These are phyloP conservation scores for Hipparchia sbordonii DNA, from an alignment of 2,888 invertebrate species.

Conservation along the genomic window DNA sequence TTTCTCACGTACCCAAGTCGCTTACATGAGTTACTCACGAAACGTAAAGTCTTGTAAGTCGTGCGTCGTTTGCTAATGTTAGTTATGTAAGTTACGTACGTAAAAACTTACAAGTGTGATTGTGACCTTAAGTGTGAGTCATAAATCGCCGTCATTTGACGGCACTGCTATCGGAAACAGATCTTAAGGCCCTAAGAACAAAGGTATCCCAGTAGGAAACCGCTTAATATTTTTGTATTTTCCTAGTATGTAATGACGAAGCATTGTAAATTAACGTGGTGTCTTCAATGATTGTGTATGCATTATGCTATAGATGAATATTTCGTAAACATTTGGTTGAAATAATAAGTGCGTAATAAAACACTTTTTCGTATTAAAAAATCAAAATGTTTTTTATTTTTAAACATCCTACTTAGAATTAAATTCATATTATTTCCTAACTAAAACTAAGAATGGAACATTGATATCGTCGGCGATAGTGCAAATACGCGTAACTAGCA, in stretches of 20 bases:
- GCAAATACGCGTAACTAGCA: too few species aligned
- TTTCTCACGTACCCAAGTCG: background rate
- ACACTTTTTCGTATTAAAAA: constrained; percentile 77
- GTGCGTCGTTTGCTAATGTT: too few species aligned
- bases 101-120: too few species aligned
- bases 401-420: background rate
- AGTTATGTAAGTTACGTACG: too few species aligned
- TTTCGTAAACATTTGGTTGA: constrained; percentile 80
- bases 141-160: background rate
- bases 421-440: background rate
- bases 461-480: too few species aligned
- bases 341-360: constrained; percentile 83
- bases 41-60: too few species aligned
- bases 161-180: background rate
- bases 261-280: constrained; percentile 67
- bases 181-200: constrained; percentile 5
- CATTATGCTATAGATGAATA: constrained; percentile 80
- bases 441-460: too few species aligned
- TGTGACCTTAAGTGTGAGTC: too few species aligned
- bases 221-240: constrained; percentile 83
- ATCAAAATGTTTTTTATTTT: constrained; percentile 28
- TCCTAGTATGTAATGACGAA: constrained; percentile 72
- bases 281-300: constrained; percentile 78
- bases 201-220: constrained; percentile 68
- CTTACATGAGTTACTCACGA: background rate